These are phyloP conservation scores for Oreortyx pictus DNA, from an alignment of 2,797 vertebrate genomes.

Conservation along the genomic window DNA sequence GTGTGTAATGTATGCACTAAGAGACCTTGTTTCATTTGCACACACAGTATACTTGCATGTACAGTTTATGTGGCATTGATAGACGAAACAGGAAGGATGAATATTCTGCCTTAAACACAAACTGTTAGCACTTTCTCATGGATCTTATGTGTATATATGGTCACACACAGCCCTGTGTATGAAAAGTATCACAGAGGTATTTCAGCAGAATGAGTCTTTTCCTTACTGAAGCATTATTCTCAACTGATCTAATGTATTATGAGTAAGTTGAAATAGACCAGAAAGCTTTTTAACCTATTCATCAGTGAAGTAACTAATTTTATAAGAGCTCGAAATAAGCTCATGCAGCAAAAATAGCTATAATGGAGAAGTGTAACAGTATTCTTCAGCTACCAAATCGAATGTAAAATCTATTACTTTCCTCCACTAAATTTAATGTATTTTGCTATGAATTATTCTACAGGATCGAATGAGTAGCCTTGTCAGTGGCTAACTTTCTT, in stretches of 20 bases:
- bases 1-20: neutral
- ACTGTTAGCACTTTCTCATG: accelerated
- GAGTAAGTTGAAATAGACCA: constrained; percentile 35
- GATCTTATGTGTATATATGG: neutral
- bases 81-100: neutral
- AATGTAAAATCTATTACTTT: constrained; percentile 35
- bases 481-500: neutral
- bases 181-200: neutral
- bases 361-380: constrained; percentile 29
- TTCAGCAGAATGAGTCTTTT: neutral
- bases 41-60: neutral
- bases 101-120: neutral
- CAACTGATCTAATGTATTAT: neutral
- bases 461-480: neutral
- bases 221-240: neutral
- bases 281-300: constrained; percentile 51
- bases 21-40: neutral
- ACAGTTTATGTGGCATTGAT: neutral
- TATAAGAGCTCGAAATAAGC: constrained; percentile 44
- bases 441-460: neutral
- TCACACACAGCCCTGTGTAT: neutral
- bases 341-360: constrained; percentile 43
- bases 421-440: neutral
- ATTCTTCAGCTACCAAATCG: constrained; percentile 30
- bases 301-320: constrained; percentile 40